Percentiles rank a stretch among this genome's conserved stretches.
phyloP scores from a whole-genome alignment of 2,113 vertebrate genomes.

The Labeo catla region DNA sequence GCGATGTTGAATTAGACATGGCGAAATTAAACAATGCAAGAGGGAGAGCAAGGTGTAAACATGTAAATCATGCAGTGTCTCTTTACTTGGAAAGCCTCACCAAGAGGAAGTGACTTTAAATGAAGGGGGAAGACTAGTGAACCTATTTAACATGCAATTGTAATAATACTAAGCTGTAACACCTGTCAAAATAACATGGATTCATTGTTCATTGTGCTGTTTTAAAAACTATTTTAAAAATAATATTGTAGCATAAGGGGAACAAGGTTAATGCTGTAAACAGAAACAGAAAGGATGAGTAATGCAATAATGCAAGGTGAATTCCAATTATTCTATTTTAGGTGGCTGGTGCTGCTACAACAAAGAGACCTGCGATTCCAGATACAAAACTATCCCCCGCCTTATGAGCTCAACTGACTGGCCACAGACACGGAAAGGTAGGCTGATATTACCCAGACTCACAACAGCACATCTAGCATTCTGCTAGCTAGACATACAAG shows the following conservation, averaged over 20 bases:
- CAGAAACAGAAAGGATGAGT: too few species aligned
- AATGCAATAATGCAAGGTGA: slow-evolving; percentile 57
- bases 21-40: not conserved
- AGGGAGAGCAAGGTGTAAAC: not conserved
- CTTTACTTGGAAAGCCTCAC: not conserved
- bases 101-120: slow-evolving; percentile 6
- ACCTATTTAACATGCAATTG: not conserved
- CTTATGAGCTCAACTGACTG: slow-evolving; percentile 80
- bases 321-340: slow-evolving; percentile 76
- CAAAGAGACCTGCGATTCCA: slow-evolving; percentile 81
- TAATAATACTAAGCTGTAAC: not conserved
- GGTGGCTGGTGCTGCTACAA: slow-evolving; percentile 82
- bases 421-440: slow-evolving; percentile 79
- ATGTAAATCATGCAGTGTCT: not conserved
- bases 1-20: not conserved
- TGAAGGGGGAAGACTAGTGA: too few species aligned
- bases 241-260: not conserved
- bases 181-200: not conserved
- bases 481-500: not conserved
- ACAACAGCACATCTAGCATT: not conserved
- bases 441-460: slow-evolving; percentile 24
- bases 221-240: not conserved
- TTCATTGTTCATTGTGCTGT: not conserved
- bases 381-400: slow-evolving; percentile 81
- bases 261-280: not conserved